Conservation (phyloP, 1,140 invertebrate genomes). For the Drosophila azteca region DNA sequence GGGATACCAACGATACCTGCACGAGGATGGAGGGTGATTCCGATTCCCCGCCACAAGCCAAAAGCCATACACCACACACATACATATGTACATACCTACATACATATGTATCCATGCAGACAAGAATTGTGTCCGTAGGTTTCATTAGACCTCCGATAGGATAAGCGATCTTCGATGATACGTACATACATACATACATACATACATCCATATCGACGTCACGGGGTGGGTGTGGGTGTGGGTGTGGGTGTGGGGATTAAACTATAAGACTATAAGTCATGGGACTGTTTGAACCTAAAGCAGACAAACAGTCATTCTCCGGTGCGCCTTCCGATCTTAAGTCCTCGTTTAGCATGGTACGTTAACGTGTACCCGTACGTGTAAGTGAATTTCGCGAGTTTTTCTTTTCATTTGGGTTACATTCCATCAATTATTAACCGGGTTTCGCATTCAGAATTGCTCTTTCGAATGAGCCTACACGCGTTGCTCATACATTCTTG, state of each 20-base stretch:
- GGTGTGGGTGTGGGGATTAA: conserved; percentile 17
- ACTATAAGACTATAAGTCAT: conserved; percentile 7
- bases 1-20: conserved; percentile 27
- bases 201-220: not conserved
- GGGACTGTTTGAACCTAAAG: conserved; percentile 6
- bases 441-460: not conserved
- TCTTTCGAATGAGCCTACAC: no score
- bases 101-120: no score
- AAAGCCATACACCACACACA: no score
- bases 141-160: no score
- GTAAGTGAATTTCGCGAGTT: not conserved
- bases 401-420: not conserved
- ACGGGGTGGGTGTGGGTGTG: not conserved
- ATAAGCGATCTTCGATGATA: no score
- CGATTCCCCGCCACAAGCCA: no score
- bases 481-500: not conserved
- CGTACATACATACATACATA: no score
- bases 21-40: conserved; percentile 19
- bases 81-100: no score
- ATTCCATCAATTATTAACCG: conserved; percentile 2
- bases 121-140: no score
- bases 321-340: no score
- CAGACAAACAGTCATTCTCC: conserved; percentile 7
- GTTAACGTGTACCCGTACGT: not conserved
- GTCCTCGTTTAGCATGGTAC: not conserved